Conservation (phyloP, 2,888 invertebrate genomes). For the Criorhina ranunculi region DNA sequence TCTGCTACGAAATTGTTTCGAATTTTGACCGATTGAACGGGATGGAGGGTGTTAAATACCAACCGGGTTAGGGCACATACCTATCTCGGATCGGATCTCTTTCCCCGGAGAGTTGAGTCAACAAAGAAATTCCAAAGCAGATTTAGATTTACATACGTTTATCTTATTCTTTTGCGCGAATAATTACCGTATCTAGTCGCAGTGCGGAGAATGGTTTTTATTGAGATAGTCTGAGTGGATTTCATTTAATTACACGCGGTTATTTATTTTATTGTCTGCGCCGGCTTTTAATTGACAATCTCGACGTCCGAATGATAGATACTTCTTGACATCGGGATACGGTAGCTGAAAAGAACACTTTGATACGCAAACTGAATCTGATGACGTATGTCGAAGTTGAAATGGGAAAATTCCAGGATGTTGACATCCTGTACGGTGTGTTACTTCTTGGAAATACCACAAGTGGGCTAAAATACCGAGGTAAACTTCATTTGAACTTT, state of each 20-base stretch:
- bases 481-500: slow-evolving; percentile 34
- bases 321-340: neutral
- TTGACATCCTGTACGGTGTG: slow-evolving; percentile 33
- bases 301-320: slow-evolving; percentile 36
- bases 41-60: slow-evolving; percentile 6
- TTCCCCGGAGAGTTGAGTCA: slow-evolving; percentile 62
- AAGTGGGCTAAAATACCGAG: slow-evolving; percentile 45
- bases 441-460: slow-evolving; percentile 40
- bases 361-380: slow-evolving; percentile 18
- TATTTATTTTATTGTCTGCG: slow-evolving; percentile 60
- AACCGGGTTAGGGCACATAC: slow-evolving; percentile 29
- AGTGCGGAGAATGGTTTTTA: slow-evolving; percentile 18
- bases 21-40: no score
- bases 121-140: slow-evolving; percentile 70
- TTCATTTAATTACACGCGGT: slow-evolving; percentile 63
- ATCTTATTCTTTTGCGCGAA: slow-evolving; percentile 56
- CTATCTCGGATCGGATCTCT: neutral
- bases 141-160: slow-evolving; percentile 74
- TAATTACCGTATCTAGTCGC: slow-evolving; percentile 59
- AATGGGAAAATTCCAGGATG: slow-evolving; percentile 52
- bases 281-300: slow-evolving; percentile 53
- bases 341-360: slow-evolving; percentile 21
- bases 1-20: slow-evolving; percentile 50
- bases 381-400: slow-evolving; percentile 2
- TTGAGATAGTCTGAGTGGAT: slow-evolving; percentile 56